These are phyloP conservation scores for Tyto alba DNA, from an alignment of 2,113 vertebrate genomes.

Conservation along the genomic window DNA sequence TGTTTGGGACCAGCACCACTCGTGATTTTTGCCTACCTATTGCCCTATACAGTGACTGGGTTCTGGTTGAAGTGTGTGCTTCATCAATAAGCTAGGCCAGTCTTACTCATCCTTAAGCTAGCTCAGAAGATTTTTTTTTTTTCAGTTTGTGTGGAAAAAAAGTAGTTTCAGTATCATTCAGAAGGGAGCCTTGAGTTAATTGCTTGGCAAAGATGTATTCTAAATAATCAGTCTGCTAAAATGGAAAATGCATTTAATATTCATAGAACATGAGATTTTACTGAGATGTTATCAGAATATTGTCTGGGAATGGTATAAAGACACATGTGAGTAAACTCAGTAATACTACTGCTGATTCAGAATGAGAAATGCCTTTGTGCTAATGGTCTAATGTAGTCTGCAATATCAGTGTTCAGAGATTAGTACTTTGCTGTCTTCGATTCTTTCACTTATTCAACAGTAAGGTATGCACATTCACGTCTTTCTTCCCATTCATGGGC, in stretches of 20 bases:
- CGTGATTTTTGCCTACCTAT: neutral
- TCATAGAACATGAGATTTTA: neutral
- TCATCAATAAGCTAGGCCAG: neutral
- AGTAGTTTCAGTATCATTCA: neutral
- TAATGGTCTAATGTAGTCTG: fast-evolving
- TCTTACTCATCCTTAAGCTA: neutral
- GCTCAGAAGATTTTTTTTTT: neutral
- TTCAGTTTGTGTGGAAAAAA: neutral
- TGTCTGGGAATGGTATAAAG: neutral
- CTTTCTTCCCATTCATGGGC: neutral
- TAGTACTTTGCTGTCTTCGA: neutral
- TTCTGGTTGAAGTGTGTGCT: neutral
- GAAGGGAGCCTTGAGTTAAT: neutral
- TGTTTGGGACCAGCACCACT: neutral
- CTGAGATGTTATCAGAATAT: neutral
- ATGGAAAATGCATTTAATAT: neutral
- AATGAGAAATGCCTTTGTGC: neutral
- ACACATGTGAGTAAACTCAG: neutral
- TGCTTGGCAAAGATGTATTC: neutral
- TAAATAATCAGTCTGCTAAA: neutral
- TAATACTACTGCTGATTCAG: neutral
- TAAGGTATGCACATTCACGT: fast-evolving
- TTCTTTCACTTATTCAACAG: neutral
- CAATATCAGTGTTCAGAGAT: neutral
- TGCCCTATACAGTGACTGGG: neutral